Evolutionary conservation across 2,797 vertebrate species (phyloP).

Genomic region (Simalia tracyae): DNA sequence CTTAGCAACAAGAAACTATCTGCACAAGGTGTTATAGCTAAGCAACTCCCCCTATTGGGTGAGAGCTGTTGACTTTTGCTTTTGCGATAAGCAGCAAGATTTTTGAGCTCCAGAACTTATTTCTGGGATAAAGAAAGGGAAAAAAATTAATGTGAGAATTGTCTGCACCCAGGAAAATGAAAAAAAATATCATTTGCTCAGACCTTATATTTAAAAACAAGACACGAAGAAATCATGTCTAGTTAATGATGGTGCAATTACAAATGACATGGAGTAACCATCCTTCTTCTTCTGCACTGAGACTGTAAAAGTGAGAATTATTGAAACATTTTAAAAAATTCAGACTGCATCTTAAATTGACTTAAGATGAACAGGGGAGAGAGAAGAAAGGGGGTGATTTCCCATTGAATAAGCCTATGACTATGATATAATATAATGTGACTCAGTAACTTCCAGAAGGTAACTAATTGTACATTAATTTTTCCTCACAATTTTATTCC

Average conservation of each 20-base stretch:
- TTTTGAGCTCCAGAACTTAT: neutral
- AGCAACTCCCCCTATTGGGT: neutral
- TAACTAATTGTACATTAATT: slow-evolving; percentile 3
- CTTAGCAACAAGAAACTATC: neutral
- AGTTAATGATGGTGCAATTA: neutral
- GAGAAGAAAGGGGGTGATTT: neutral
- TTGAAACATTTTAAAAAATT: neutral
- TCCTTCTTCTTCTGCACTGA: neutral
- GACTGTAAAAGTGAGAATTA: neutral
- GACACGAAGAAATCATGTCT: neutral
- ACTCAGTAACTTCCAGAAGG: neutral
- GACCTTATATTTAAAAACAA: neutral
- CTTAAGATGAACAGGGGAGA: neutral
- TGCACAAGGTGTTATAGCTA: neutral
- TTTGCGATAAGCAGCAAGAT: neutral
- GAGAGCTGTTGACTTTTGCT: neutral
- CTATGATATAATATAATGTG: neutral
- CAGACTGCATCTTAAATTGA: neutral
- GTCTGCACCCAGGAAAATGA: neutral
- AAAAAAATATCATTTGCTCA: neutral
- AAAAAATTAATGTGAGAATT: neutral
- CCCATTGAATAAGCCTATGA: neutral
- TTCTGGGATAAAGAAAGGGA: neutral
- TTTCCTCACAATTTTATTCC: neutral
- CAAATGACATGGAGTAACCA: neutral